Percentiles rank a stretch among this genome's conserved stretches.
Conservation (phyloP, 2,113 vertebrate genomes). For the Uria lomvia region DNA sequence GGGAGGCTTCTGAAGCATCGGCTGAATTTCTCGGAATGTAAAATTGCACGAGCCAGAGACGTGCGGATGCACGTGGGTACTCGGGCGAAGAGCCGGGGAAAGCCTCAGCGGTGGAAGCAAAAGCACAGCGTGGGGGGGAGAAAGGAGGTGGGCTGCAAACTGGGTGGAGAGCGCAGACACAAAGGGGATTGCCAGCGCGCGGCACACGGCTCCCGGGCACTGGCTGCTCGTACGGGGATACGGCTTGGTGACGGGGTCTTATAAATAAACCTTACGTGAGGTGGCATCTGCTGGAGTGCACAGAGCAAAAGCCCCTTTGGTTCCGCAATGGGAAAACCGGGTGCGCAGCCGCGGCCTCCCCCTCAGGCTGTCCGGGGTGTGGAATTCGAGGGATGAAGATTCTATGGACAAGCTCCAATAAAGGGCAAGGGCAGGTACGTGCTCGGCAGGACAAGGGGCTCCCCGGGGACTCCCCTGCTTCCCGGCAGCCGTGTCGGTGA, state of each 20-base stretch:
- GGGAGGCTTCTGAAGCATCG: background rate
- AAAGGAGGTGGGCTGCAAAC: background rate
- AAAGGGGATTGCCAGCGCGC: rapidly evolving
- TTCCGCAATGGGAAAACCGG: background rate
- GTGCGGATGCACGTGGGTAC: background rate
- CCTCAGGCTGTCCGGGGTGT: too few relatives aligned
- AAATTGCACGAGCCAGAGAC: background rate
- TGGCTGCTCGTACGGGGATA: background rate
- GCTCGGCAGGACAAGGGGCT: background rate
- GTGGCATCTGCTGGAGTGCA: background rate
- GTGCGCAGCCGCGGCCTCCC: background rate
- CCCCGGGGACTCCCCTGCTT: background rate
- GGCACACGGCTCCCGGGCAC: background rate
- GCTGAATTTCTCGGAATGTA: background rate
- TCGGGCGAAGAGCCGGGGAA: background rate
- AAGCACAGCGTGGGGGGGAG: background rate
- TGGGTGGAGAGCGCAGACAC: too few relatives aligned
- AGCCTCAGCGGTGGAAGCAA: background rate
- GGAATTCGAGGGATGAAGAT: background rate
- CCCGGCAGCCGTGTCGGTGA: background rate
- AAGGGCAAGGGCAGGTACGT: background rate
- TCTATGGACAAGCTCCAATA: background rate
- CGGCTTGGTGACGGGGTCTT: background rate
- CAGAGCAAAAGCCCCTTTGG: background rate
- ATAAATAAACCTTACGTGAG: background rate